Conservation (phyloP, 2,888 invertebrate species). For the Eurytoma adleriae region DNA sequence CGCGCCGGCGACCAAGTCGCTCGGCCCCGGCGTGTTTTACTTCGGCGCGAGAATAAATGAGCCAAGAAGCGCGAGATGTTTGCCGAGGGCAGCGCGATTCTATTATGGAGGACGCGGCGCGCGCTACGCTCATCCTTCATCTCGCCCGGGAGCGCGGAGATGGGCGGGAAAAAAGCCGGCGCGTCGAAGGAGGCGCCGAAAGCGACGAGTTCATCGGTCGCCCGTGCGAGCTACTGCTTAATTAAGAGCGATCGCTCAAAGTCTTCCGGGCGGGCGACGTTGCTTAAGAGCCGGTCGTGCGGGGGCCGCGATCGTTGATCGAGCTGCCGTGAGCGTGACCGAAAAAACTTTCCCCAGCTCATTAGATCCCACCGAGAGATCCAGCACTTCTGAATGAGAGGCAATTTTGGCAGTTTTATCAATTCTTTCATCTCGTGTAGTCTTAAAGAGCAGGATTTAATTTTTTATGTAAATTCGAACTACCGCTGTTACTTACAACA, state of each 20-base stretch:
- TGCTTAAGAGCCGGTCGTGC: background rate
- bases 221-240: constrained; percentile 23
- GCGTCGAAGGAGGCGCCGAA: background rate
- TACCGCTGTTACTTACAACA: no score
- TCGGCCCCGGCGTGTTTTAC: constrained; percentile 33
- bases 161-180: background rate
- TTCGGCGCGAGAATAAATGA: constrained; percentile 26
- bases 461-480: no score
- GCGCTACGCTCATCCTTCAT: constrained; percentile 27
- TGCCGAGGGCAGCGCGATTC: background rate
- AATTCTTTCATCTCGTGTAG: no score
- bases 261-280: background rate
- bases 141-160: background rate
- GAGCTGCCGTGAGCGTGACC: background rate
- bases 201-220: background rate
- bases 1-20: constrained; percentile 29
- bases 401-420: no score
- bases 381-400: no score
- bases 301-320: constrained; percentile 1
- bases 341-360: constrained; percentile 13
- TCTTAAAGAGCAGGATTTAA: no score
- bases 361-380: background rate
- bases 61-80: background rate
- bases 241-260: constrained; percentile 29
- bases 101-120: background rate